A percentile compares a stretch with the other conserved stretches of the same genome.
Conservation (phyloP, 2,888 invertebrate species). For the Machimus rusticus region DNA sequence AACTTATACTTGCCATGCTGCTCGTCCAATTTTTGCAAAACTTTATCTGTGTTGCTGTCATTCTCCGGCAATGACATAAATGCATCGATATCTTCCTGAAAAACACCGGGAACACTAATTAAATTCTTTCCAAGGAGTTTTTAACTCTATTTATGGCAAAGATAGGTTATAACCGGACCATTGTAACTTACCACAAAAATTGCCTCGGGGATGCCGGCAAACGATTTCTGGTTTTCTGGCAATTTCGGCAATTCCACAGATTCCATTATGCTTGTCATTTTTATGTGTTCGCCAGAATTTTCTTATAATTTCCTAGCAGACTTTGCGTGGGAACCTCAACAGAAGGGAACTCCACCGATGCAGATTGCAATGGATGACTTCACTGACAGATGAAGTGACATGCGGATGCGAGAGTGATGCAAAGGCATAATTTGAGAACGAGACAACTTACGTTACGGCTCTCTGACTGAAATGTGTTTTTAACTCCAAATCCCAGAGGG, state of each 20-base stretch:
- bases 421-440: not conserved
- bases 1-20: slow-evolving; percentile 96
- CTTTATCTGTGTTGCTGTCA: slow-evolving; percentile 82
- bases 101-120: slow-evolving; percentile 45
- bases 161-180: not conserved
- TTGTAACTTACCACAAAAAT: slow-evolving; percentile 79
- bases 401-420: not conserved
- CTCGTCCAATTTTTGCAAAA: slow-evolving; percentile 86
- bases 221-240: slow-evolving; percentile 66
- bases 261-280: slow-evolving; percentile 59
- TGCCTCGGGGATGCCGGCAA: slow-evolving; percentile 87
- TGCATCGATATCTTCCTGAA: slow-evolving; percentile 91
- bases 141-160: not conserved
- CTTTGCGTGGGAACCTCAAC: not conserved
- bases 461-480: not conserved
- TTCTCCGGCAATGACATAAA: slow-evolving; percentile 89
- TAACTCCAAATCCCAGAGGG: not conserved
- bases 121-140: not conserved
- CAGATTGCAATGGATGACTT: slow-evolving; percentile 2
- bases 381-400: slow-evolving; percentile 1
- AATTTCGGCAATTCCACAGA: slow-evolving; percentile 61
- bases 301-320: not conserved
- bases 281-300: slow-evolving; percentile 38
- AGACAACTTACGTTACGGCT: not conserved
- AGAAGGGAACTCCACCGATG: not conserved